Conservation (phyloP, 2,113 vertebrate genomes). For the Xyliphius kryptos region DNA sequence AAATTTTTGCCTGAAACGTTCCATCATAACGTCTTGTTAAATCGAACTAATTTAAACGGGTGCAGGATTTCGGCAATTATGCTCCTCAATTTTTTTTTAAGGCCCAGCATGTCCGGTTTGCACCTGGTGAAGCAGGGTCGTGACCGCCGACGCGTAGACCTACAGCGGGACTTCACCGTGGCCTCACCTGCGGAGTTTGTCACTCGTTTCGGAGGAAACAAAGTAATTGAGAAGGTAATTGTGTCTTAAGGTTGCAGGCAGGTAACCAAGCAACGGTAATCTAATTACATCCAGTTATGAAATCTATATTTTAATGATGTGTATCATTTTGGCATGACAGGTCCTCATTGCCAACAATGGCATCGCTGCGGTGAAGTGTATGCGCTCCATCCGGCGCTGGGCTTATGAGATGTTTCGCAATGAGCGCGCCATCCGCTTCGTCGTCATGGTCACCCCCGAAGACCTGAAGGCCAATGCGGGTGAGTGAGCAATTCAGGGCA, state of each 20-base stretch:
- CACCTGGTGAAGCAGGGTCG: conserved; percentile 91
- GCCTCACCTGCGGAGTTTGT: conserved; percentile 97
- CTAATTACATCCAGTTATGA: too few species aligned
- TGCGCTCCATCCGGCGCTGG: conserved; percentile 98
- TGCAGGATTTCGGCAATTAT: too few species aligned
- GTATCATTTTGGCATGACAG: conserved; percentile 49
- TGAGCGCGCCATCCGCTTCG: conserved; percentile 91
- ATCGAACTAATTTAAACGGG: too few species aligned
- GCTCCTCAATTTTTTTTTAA: conserved; percentile 53
- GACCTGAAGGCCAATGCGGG: conserved; percentile 97
- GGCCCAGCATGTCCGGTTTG: conserved; percentile 97
- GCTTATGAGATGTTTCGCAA: conserved; percentile 99
- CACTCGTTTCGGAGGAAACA: conserved; percentile 94
- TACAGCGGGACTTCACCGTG: conserved; percentile 94
- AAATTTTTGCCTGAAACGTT: too few species aligned
- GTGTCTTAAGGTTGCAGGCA: background rate
- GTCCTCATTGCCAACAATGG: conserved; percentile 99
- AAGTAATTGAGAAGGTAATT: conserved; percentile 93
- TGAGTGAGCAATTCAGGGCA: conserved; percentile 43
- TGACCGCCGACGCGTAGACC: conserved; percentile 86
- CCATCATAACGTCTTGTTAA: too few species aligned
- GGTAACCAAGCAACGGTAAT: too few species aligned
- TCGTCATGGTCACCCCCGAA: conserved; percentile 98
- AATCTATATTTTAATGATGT: conserved; percentile 1
- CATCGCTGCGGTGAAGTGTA: conserved; percentile 98